Evolutionary conservation across 1,140 invertebrate species (phyloP).

Genomic region (Temnothorax nylanderi): DNA sequence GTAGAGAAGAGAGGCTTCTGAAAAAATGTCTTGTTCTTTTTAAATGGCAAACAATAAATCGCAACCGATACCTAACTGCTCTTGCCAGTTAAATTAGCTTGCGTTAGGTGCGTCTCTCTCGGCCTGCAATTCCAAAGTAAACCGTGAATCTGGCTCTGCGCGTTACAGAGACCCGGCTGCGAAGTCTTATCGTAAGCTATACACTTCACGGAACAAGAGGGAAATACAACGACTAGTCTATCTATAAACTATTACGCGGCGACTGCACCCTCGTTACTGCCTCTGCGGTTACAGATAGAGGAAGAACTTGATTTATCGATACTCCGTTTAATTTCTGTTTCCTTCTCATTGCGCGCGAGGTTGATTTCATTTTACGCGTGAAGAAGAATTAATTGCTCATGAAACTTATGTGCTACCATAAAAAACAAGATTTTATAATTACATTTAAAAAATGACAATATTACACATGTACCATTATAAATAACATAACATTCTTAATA

Average conservation of each 20-base stretch:
- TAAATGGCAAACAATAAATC: neutral
- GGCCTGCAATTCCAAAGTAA: constrained; percentile 11
- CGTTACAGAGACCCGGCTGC: constrained; percentile 33
- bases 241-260: constrained; percentile 69
- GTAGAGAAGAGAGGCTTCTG: neutral
- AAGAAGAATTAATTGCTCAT: constrained; percentile 19
- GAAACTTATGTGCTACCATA: neutral
- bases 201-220: constrained; percentile 69
- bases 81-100: constrained; percentile 62
- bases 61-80: constrained; percentile 19
- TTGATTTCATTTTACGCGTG: constrained; percentile 11
- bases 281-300: constrained; percentile 49
- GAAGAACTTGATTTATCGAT: constrained; percentile 66
- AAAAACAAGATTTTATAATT: neutral
- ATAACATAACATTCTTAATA: neutral
- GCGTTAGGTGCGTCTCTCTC: constrained; percentile 43
- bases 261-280: constrained; percentile 59
- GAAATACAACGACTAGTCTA: constrained; percentile 58
- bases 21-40: neutral
- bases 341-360: constrained; percentile 16
- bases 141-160: constrained; percentile 60
- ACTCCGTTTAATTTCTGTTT: constrained; percentile 43
- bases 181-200: constrained; percentile 69
- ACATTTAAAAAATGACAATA: neutral
- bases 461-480: neutral